Conservation (phyloP, 2,797 vertebrate genomes). For the Gobio occitaniae region DNA sequence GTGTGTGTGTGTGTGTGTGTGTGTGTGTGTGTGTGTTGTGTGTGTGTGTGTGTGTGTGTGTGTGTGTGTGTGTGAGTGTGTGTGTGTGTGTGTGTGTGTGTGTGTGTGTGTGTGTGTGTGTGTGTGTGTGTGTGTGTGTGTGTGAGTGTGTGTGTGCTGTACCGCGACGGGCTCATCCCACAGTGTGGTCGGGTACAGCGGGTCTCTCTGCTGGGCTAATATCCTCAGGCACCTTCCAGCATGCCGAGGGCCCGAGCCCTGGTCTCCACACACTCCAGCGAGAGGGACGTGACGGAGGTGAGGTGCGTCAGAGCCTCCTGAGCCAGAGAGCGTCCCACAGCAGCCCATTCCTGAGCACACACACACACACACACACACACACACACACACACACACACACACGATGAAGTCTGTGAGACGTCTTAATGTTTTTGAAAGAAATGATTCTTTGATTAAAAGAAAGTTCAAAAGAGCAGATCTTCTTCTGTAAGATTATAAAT, state of each 20-base stretch:
- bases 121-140: too few species aligned
- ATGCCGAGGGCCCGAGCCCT: conserved; percentile 79
- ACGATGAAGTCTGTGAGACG: too few species aligned
- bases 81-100: too few species aligned
- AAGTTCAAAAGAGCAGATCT: too few species aligned
- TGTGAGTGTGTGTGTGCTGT: neutral
- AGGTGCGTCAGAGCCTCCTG: conserved; percentile 81
- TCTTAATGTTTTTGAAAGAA: too few species aligned
- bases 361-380: neutral
- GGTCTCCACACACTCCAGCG: conserved; percentile 69
- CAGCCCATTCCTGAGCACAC: conserved; percentile 81
- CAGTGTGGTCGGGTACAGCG: conserved; percentile 71
- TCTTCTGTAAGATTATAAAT: too few species aligned
- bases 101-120: too few species aligned
- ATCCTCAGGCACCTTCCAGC: conserved; percentile 81
- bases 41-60: too few species aligned
- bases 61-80: too few species aligned
- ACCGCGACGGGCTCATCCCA: conserved; percentile 79
- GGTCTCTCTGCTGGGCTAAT: conserved; percentile 77
- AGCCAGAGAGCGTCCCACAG: conserved; percentile 70
- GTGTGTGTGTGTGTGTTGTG: too few species aligned
- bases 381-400: too few species aligned
- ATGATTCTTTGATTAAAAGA: too few species aligned
- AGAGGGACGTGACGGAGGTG: conserved; percentile 70
- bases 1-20: neutral